Percentiles rank a stretch among this genome's conserved stretches.
phyloP scores from a whole-genome alignment of 2,113 vertebrate species.

The Pseudolaguvia tuberculata region DNA sequence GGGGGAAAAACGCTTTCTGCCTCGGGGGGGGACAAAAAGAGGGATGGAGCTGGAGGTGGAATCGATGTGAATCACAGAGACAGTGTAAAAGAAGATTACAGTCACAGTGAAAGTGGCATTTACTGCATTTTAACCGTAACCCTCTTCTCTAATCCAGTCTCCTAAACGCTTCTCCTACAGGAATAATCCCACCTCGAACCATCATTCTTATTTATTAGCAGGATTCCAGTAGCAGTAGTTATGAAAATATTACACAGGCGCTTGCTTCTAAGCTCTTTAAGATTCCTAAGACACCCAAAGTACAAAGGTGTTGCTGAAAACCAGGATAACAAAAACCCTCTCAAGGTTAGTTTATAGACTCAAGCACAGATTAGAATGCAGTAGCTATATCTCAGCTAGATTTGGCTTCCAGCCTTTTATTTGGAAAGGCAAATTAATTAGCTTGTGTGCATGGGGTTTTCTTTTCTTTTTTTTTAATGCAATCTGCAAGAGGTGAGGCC shows the following conservation, averaged over 20 bases:
- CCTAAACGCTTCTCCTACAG: conserved; percentile 39
- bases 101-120: conserved; percentile 34
- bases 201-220: conserved; percentile 39
- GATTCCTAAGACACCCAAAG: background rate
- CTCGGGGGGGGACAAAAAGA: conserved; percentile 47
- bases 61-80: conserved; percentile 55
- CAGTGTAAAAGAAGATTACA: conserved; percentile 46
- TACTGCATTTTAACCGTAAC: conserved; percentile 44
- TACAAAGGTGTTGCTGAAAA: background rate
- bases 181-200: conserved; percentile 41
- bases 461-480: background rate
- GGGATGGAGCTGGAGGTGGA: conserved; percentile 39
- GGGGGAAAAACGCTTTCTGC: conserved; percentile 24
- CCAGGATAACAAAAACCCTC: conserved; percentile 14
- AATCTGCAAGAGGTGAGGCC: background rate
- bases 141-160: conserved; percentile 44
- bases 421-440: conserved; percentile 43
- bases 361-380: conserved; percentile 7
- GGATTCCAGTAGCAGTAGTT: conserved; percentile 25
- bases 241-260: conserved; percentile 27
- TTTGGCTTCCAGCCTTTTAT: conserved; percentile 20
- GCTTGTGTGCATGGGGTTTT: conserved; percentile 3
- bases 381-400: conserved; percentile 23
- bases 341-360: conserved; percentile 12
- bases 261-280: background rate